Base-by-base conservation (phyloP, 2,888 invertebrate genomes). In the Candidula unifasciata region DNA sequence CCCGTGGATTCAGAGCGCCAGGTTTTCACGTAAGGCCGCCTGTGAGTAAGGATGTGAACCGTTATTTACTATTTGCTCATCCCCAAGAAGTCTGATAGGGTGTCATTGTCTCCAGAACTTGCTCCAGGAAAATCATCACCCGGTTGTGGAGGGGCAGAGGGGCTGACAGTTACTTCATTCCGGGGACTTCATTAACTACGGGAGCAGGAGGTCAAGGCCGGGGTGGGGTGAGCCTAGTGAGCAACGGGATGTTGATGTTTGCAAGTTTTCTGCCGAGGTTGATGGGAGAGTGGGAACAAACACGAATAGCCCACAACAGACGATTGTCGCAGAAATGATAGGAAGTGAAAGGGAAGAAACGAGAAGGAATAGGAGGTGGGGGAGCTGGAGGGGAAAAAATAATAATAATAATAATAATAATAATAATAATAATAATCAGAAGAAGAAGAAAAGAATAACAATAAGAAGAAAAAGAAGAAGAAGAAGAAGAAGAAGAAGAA, bases 151-250 rank as follows among this genome's bases (percentile, higher is more conserved):
- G 76, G 76, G 16, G 6, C 54, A 10, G 6, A 21, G 3, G 24
- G 54, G 44, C 54, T 76, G 54, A 27, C 57, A 33, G 57, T 54
- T 60, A 76, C 57, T 57, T 76, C 76, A 76, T 57, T 57, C 76
- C 30, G n/a, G 76, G 76, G 76, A 76, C 57, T 33, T 76, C 33
- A 76, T 76, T 76, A 76, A 76, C 76, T 76, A 44, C 21, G 13
- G 73, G n/a, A 73, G 37, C 3, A 73, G 35, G 35, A 18, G 37
- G 6, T 3, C 35, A 27, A 73, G n/a, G 35, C 3, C 13, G 35
- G 37, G n/a, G 18, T 35, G n/a, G 44, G n/a, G 37, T 13, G 35
- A 24, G 37, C 8, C 18, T 27, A 6, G n/a, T n/a, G 73, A n/a
- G 73, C 0, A 27, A 24, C 21, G n/a, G 18, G 30, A 18, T 3